Evolutionary conservation across 2,888 invertebrate genomes (phyloP).

Genomic region (Minunthozetes semirufus): DNA sequence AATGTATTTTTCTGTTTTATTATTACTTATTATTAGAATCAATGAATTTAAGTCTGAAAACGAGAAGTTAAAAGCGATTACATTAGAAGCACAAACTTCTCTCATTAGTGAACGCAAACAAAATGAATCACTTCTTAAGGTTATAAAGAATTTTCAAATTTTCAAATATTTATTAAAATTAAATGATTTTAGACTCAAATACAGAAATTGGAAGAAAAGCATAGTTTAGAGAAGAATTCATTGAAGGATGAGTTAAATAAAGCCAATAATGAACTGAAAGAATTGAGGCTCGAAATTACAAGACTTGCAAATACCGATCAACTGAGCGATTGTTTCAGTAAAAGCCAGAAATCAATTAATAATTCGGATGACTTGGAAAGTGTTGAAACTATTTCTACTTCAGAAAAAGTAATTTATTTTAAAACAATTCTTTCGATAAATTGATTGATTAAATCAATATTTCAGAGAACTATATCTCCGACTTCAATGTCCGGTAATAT

Average conservation of each 20-base stretch:
- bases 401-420: neutral
- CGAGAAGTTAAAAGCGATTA: slow-evolving; percentile 15
- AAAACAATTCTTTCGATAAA: neutral
- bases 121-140: neutral
- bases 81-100: slow-evolving; percentile 1
- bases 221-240: neutral
- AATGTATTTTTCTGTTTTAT: slow-evolving; percentile 6
- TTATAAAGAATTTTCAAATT: neutral
- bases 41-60: slow-evolving; percentile 28
- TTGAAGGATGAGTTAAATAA: neutral
- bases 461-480: slow-evolving; percentile 24
- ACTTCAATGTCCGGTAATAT: slow-evolving; percentile 28
- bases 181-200: neutral
- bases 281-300: neutral
- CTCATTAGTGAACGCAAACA: slow-evolving; percentile 16
- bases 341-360: slow-evolving; percentile 7
- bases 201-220: neutral
- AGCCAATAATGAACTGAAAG: neutral
- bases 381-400: slow-evolving; percentile 27
- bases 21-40: neutral
- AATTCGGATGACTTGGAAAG: slow-evolving; percentile 27
- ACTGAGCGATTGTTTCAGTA: neutral
- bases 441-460: neutral
- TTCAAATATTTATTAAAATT: no score
- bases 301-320: neutral